Evolutionary conservation across 2,113 vertebrate genomes (phyloP).

Genomic region (Lonchura striata): DNA sequence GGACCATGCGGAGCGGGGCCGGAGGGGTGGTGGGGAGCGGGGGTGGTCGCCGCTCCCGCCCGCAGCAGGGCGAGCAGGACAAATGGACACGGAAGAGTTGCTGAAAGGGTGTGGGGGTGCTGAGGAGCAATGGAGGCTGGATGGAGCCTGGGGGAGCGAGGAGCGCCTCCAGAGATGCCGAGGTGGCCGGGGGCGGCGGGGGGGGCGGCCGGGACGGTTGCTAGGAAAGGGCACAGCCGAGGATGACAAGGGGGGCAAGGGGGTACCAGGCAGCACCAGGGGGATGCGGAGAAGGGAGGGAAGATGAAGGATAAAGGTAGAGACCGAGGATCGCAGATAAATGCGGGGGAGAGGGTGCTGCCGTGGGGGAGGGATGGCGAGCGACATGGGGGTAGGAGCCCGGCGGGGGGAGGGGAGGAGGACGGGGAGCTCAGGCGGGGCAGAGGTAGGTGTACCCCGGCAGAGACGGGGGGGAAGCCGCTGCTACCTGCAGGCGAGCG

Average conservation of each 20-base stretch:
- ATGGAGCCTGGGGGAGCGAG: background rate
- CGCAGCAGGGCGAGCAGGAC: background rate
- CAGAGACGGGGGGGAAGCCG: no score
- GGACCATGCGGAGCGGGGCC: background rate
- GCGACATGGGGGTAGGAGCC: background rate
- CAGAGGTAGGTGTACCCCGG: no score
- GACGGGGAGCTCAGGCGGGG: no score
- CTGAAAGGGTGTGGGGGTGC: background rate
- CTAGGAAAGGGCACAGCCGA: background rate
- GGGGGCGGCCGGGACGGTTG: background rate
- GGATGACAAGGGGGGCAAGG: background rate
- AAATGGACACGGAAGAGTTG: conserved; percentile 23
- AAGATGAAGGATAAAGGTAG: background rate
- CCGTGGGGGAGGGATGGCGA: background rate
- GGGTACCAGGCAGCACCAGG: background rate
- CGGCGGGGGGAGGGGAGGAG: no score
- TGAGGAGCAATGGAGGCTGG: background rate
- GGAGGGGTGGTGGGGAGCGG: background rate
- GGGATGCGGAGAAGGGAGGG: background rate
- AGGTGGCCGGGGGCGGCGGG: background rate
- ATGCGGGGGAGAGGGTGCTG: background rate
- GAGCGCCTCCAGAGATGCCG: background rate
- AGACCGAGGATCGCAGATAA: background rate
- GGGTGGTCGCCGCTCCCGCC: background rate
- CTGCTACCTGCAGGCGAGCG: no score